These are phyloP conservation scores for Channa striata DNA, from an alignment of 2,797 vertebrate genomes.

Conservation along the genomic window DNA sequence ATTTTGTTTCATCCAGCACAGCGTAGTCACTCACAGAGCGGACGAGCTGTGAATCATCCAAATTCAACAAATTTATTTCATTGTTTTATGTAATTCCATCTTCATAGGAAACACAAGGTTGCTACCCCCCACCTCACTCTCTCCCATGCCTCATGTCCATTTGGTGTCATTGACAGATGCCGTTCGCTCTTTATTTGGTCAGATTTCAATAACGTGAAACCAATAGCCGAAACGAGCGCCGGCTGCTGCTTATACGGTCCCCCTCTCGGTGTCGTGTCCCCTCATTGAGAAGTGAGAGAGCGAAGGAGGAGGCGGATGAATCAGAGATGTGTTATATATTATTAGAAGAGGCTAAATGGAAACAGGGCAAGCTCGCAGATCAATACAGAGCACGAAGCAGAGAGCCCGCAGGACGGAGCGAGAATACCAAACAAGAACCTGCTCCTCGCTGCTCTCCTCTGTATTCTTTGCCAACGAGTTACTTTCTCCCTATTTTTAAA, in stretches of 20 bases:
- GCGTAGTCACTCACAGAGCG: constrained; percentile 73
- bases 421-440: constrained; percentile 73
- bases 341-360: constrained; percentile 81
- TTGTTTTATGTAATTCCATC: constrained; percentile 61
- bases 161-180: constrained; percentile 77
- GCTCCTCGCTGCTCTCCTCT: constrained; percentile 7
- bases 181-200: constrained; percentile 75
- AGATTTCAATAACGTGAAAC: constrained; percentile 80
- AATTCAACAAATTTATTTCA: constrained; percentile 41
- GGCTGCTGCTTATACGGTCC: constrained; percentile 71
- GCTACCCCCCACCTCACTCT: background rate
- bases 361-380: constrained; percentile 75
- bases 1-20: constrained; percentile 61
- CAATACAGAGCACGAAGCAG: constrained; percentile 73
- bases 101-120: constrained; percentile 36
- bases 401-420: constrained; percentile 60
- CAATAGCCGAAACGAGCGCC: constrained; percentile 71
- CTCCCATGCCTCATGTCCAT: constrained; percentile 61
- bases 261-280: constrained; percentile 64
- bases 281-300: constrained; percentile 65
- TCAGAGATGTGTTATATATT: constrained; percentile 79
- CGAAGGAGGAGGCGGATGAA: constrained; percentile 59
- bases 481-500: constrained; percentile 20
- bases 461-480: constrained; percentile 12
- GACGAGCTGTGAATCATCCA: constrained; percentile 65